Evolutionary conservation across 1,140 invertebrate species (phyloP).

Genomic region (Cheumatopsyche charites): DNA sequence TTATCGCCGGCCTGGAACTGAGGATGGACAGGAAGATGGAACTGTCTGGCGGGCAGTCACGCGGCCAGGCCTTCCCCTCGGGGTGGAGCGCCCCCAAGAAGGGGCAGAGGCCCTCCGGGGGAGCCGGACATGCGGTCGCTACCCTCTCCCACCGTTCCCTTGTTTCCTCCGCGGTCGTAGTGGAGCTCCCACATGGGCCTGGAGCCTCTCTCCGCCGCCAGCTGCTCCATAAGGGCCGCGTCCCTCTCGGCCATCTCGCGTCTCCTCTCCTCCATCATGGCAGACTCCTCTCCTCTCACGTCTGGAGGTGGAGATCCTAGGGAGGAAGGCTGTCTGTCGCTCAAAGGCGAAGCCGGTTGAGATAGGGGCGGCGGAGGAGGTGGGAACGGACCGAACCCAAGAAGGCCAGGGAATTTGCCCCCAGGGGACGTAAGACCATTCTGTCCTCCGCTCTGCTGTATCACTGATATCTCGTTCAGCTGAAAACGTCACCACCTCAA

Average conservation of each 20-base stretch:
- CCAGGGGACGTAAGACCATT: conserved; percentile 60
- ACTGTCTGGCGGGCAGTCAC: conserved; percentile 50
- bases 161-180: conserved; percentile 48
- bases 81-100: conserved; percentile 55
- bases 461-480: conserved; percentile 68
- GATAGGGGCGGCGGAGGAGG: conserved; percentile 55
- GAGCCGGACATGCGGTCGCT: conserved; percentile 37
- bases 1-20: conserved; percentile 7
- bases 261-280: conserved; percentile 51
- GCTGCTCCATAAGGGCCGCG: conserved; percentile 53
- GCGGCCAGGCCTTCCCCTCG: conserved; percentile 61
- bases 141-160: conserved; percentile 25
- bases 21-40: no score
- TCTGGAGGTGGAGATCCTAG: conserved; percentile 55
- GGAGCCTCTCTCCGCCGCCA: conserved; percentile 53
- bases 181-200: conserved; percentile 55
- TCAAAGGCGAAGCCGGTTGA: conserved; percentile 55
- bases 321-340: conserved; percentile 57
- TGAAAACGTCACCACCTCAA: conserved; percentile 49
- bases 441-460: conserved; percentile 62
- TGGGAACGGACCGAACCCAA: conserved; percentile 63
- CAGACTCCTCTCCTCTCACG: conserved; percentile 50
- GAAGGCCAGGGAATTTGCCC: conserved; percentile 62
- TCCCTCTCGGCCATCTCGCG: conserved; percentile 56
- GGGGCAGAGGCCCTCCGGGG: conserved; percentile 53